These are phyloP conservation scores for Aporrectodea caliginosa DNA, from an alignment of 1,140 invertebrate genomes.

Conservation along the genomic window DNA sequence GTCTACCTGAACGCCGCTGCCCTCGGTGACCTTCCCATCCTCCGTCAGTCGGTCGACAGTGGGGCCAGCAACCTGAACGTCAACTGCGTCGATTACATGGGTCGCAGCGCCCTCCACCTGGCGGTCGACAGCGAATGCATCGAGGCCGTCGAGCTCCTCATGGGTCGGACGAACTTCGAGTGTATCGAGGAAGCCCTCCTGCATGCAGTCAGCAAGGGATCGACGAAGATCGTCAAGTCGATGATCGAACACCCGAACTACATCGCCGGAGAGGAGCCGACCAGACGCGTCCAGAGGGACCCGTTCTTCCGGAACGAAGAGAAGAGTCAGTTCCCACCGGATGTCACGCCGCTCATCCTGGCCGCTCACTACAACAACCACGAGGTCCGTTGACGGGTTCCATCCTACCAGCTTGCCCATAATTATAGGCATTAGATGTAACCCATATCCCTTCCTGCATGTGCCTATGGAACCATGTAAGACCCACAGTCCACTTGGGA, in stretches of 20 bases:
- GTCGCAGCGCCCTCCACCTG: constrained; percentile 58
- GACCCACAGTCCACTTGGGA: too few species aligned
- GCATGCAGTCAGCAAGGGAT: constrained; percentile 67
- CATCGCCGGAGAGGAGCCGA: constrained; percentile 45
- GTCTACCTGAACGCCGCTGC: constrained; percentile 55
- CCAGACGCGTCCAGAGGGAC: constrained; percentile 37
- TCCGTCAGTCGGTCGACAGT: constrained; percentile 41
- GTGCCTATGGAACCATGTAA: too few species aligned
- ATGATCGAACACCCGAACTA: constrained; percentile 66
- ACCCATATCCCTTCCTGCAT: too few species aligned
- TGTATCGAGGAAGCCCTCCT: constrained; percentile 58
- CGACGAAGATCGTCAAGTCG: constrained; percentile 82
- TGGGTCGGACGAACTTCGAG: constrained; percentile 60
- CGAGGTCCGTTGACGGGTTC: constrained; percentile 97
- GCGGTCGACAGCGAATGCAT: constrained; percentile 96
- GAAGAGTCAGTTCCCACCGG: constrained; percentile 73
- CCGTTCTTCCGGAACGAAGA: constrained; percentile 36
- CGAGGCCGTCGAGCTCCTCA: constrained; percentile 80
- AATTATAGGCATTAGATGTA: too few species aligned
- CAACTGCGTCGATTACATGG: constrained; percentile 90
- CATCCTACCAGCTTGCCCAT: too few species aligned
- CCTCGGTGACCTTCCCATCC: constrained; percentile 41
- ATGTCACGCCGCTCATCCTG: constrained; percentile 92
- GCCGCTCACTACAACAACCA: constrained; percentile 96
- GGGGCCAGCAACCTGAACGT: constrained; percentile 61